Evolutionary conservation across 1,140 invertebrate species (phyloP).

Genomic region (Latrodectus geometricus): DNA sequence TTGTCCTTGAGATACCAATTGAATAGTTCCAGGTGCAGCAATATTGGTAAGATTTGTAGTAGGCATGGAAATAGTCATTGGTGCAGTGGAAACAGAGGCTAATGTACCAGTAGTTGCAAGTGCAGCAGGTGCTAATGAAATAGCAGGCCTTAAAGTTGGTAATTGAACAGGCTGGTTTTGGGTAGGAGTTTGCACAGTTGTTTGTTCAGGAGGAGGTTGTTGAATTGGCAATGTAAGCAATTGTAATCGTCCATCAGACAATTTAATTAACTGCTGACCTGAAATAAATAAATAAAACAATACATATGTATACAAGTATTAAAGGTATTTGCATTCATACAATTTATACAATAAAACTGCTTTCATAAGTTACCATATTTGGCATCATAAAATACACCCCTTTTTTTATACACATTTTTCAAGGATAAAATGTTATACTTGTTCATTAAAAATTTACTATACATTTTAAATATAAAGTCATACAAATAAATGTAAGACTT

Average conservation of each 20-base stretch:
- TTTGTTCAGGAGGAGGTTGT: conserved; percentile 61
- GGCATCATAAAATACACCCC: neutral
- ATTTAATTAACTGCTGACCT: conserved; percentile 91
- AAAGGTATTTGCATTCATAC: no score
- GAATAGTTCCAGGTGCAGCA: conserved; percentile 52
- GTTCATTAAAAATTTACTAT: no score
- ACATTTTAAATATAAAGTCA: no score
- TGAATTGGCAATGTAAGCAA: conserved; percentile 77
- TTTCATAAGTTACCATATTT: neutral
- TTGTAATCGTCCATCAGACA: conserved; percentile 93
- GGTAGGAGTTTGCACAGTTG: conserved; percentile 66
- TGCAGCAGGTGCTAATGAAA: conserved; percentile 44
- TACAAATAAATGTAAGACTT: no score
- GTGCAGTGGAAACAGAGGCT: conserved; percentile 12
- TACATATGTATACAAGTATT: neutral
- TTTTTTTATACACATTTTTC: no score
- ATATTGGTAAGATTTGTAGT: conserved; percentile 21
- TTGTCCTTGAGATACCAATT: conserved; percentile 56
- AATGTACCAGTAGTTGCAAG: conserved; percentile 36
- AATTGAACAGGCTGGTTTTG: conserved; percentile 53
- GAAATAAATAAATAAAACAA: neutral
- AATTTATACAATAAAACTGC: neutral
- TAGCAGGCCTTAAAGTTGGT: conserved; percentile 59
- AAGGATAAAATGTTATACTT: no score
- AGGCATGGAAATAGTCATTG: conserved; percentile 48